Evolutionary conservation across 2,113 vertebrate species (phyloP).

Genomic region (Alexandromys fortis): DNA sequence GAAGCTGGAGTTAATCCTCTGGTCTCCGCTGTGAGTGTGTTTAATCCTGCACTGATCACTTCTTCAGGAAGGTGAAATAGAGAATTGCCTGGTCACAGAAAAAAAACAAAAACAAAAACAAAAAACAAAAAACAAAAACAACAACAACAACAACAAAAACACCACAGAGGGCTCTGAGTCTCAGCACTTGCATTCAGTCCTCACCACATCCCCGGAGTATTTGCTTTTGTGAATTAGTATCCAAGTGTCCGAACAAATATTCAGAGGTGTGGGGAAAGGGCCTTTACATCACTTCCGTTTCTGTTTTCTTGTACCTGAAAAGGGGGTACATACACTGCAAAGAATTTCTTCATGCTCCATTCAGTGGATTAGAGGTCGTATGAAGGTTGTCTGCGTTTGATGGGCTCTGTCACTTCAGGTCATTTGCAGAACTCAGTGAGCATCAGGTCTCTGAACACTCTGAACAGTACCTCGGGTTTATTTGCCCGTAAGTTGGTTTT

Average conservation of each 20-base stretch:
- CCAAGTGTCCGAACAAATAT: neutral
- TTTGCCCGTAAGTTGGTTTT: conserved; percentile 61
- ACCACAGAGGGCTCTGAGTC: neutral
- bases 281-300: conserved; percentile 2
- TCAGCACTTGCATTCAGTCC: neutral
- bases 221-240: conserved; percentile 31
- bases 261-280: neutral
- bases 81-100: neutral
- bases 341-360: conserved; percentile 46
- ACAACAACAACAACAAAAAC: too few relatives aligned
- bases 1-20: conserved; percentile 28
- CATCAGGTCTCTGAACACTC: conserved; percentile 8
- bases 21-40: neutral
- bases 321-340: neutral
- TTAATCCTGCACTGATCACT: conserved; percentile 24
- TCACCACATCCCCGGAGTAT: neutral
- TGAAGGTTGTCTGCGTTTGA: neutral
- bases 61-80: neutral
- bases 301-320: neutral
- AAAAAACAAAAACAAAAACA: too few relatives aligned
- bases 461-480: conserved; percentile 1
- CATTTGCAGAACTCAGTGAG: conserved; percentile 1
- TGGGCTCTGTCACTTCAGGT: neutral
- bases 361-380: conserved; percentile 26
- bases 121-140: too few relatives aligned